phyloP scores from a whole-genome alignment of 2,888 invertebrate genomes.

The Nymphalis polychloros region DNA sequence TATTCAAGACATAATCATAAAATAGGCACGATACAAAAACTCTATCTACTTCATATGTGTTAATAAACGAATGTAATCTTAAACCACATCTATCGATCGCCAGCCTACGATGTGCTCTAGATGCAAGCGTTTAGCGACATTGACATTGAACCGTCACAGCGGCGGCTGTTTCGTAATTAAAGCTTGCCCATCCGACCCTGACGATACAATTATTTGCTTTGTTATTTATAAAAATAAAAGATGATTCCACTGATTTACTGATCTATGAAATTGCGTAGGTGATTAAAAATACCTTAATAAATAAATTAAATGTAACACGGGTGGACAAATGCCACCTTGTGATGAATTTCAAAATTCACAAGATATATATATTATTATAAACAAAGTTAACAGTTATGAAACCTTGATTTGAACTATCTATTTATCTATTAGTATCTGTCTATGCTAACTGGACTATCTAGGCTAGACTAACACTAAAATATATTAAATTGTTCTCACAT shows the following conservation, averaged over 20 bases:
- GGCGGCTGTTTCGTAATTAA: slow-evolving; percentile 63
- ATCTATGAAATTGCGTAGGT: background rate
- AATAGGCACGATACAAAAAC: too few species aligned
- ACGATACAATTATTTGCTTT: slow-evolving; percentile 41
- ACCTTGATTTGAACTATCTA: too few species aligned
- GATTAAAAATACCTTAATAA: background rate
- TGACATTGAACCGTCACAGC: slow-evolving; percentile 47
- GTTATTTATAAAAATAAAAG: slow-evolving; percentile 11
- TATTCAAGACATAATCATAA: too few species aligned
- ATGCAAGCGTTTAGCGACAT: slow-evolving; percentile 31
- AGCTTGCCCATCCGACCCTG: slow-evolving; percentile 53
- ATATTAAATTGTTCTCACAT: too few species aligned
- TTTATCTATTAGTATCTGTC: too few species aligned
- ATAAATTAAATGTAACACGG: too few species aligned
- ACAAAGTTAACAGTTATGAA: too few species aligned
- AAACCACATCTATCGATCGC: slow-evolving; percentile 1
- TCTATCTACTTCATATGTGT: background rate
- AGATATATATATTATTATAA: too few species aligned
- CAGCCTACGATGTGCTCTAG: background rate
- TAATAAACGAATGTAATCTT: slow-evolving; percentile 4
- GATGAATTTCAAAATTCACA: too few species aligned
- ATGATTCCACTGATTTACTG: background rate
- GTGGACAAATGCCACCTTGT: too few species aligned
- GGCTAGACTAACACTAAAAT: too few species aligned
- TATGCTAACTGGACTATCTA: too few species aligned